phyloP scores from a whole-genome alignment of 2,797 vertebrate genomes.

The Streptopelia turtur region DNA sequence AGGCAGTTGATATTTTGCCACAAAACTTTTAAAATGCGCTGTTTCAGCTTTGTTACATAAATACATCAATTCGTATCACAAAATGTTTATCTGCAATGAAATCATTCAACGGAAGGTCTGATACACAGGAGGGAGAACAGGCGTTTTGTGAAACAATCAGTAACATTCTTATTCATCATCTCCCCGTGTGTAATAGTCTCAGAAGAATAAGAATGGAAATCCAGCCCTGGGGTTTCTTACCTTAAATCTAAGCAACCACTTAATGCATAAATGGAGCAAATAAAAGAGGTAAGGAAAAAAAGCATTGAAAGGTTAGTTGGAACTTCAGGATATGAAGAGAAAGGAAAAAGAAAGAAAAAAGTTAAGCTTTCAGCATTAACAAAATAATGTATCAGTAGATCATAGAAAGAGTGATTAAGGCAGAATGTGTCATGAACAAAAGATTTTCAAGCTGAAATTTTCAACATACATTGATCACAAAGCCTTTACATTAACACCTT shows the following conservation, averaged over 20 bases:
- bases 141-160: constrained; percentile 33
- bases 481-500: constrained; percentile 17
- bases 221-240: constrained; percentile 90
- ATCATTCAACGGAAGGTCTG: neutral
- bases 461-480: constrained; percentile 49
- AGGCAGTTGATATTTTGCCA: constrained; percentile 4
- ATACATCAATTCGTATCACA: neutral
- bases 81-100: neutral
- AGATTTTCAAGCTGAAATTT: constrained; percentile 73
- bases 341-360: constrained; percentile 83
- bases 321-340: constrained; percentile 84
- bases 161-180: constrained; percentile 51
- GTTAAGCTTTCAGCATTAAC: constrained; percentile 84
- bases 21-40: neutral
- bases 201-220: constrained; percentile 78
- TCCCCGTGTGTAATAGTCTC: constrained; percentile 82
- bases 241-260: constrained; percentile 99
- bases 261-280: constrained; percentile 90
- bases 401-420: constrained; percentile 82
- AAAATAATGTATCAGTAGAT: constrained; percentile 83
- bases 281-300: constrained; percentile 88
- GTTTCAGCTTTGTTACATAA: neutral
- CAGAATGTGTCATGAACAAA: constrained; percentile 80
- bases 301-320: constrained; percentile 88
- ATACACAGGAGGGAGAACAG: neutral